Evolutionary conservation across 2,888 invertebrate genomes (phyloP), one percentile per base, ranked within the genome.

Genomic region (Mesochorus sp.): DNA sequence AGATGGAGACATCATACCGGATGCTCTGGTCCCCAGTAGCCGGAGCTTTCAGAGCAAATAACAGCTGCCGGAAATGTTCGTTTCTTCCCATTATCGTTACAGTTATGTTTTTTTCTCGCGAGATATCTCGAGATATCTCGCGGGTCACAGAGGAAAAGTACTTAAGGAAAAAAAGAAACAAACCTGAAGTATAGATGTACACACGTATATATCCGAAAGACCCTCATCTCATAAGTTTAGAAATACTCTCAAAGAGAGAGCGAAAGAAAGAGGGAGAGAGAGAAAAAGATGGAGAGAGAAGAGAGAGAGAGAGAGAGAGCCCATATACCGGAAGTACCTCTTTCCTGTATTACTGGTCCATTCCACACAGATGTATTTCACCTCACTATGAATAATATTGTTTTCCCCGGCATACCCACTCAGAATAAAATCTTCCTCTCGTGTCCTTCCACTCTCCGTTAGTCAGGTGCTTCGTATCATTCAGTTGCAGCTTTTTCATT

Each of bases 21-120:
- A 62, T 64, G 64, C 74, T 67, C 53, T 70, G n/a, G n/a, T 24
- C 24, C 17, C 17, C 24, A 37, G 59, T 24, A 71, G 31, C 71
- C 10, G 51, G 31, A 61, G 59, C 39, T 61, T 53, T 39, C 57
- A 67, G 76, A 71, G 78, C 82, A 81, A 82, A 81, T 81, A 82
- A 82, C 78, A 82, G 81, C 81, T 80, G 80, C 64, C 72, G 80
- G 74, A 81, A 82, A 80, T 68, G 78, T 74, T 82, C 74, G 73
- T 67, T 76, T 80, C 62, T 73, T 73, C 72, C 59, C 75, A 80
- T 82, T 80, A 80, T 82, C 80, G 82, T 82, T 78, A 82, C 77
- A 79, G 76, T 82, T 80, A 79, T 79, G 79, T 73, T 76, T n/a
- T n/a, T n/a, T n/a, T n/a, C n/a, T 74, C 68, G 53, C 61, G n/a